Percentiles rank a stretch among this genome's conserved stretches.
phyloP scores from a whole-genome alignment of 1,140 invertebrate species.

The Eriosoma lanigerum region DNA sequence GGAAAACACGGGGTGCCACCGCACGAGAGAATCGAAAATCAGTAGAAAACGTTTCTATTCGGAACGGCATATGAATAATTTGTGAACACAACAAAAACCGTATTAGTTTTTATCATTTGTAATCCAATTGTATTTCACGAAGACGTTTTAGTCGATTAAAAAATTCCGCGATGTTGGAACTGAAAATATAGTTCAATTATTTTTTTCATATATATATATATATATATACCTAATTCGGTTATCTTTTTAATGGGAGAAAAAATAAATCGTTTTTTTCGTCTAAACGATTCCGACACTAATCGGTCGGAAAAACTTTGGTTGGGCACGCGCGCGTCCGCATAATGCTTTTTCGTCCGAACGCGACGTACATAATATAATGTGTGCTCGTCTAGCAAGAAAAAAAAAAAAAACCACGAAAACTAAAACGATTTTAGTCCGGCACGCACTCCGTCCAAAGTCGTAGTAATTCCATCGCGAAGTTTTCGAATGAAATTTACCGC shows the following conservation, averaged over 20 bases:
- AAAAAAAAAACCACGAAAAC: slow-evolving; percentile 1
- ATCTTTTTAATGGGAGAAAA: not conserved
- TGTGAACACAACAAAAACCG: not conserved
- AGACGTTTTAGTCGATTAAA: too few relatives aligned
- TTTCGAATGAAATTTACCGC: slow-evolving; percentile 41
- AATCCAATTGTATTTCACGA: too few relatives aligned
- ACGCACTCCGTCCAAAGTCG: not conserved
- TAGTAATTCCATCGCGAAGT: slow-evolving; percentile 23
- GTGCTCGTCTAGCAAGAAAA: not conserved
- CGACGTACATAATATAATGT: not conserved
- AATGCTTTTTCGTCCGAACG: not conserved
- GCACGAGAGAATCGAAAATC: not conserved
- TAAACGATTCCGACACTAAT: not conserved
- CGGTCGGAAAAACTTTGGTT: not conserved
- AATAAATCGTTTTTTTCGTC: not conserved
- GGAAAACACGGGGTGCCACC: not conserved
- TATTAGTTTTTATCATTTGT: too few relatives aligned
- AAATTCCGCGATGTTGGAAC: too few relatives aligned
- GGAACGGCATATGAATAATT: not conserved
- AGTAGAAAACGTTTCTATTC: not conserved
- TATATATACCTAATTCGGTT: too few relatives aligned
- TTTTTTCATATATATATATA: too few relatives aligned
- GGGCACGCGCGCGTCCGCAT: not conserved
- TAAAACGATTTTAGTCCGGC: not conserved
- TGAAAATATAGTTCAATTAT: too few relatives aligned